A percentile compares a stretch with the other conserved stretches of the same genome.
Conservation (phyloP, 2,888 invertebrate species). For the Alloplasta piceator region DNA sequence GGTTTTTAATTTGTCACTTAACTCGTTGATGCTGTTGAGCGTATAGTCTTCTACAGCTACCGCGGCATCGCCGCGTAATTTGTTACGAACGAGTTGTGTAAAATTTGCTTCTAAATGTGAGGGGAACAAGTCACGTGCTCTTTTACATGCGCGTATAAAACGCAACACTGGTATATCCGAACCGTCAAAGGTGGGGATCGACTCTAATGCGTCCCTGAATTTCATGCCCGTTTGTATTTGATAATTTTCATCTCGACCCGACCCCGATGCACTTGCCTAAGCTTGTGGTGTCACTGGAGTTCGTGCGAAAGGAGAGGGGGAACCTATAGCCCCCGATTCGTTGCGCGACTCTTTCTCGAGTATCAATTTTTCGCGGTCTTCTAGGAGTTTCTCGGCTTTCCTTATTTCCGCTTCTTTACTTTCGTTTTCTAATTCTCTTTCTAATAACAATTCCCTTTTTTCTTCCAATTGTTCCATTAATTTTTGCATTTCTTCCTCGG, state of each 20-base stretch:
- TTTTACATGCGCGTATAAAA: conserved; percentile 19
- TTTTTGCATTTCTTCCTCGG: too few relatives aligned
- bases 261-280: neutral
- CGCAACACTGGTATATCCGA: neutral
- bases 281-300: neutral
- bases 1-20: neutral
- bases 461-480: too few relatives aligned
- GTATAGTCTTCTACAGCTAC: neutral
- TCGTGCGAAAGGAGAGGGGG: neutral
- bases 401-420: too few relatives aligned
- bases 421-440: too few relatives aligned
- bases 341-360: too few relatives aligned
- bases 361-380: too few relatives aligned
- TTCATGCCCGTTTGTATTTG: neutral
- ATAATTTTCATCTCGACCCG: neutral
- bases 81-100: neutral
- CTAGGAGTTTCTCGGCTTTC: too few relatives aligned
- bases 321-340: too few relatives aligned
- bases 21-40: neutral
- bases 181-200: neutral
- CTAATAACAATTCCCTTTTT: too few relatives aligned
- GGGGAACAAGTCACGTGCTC: neutral
- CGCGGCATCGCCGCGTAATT: neutral
- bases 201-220: conserved; percentile 1
- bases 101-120: neutral